phyloP scores from a whole-genome alignment of 2,888 invertebrate species.

The Drosophila vallismaia region DNA sequence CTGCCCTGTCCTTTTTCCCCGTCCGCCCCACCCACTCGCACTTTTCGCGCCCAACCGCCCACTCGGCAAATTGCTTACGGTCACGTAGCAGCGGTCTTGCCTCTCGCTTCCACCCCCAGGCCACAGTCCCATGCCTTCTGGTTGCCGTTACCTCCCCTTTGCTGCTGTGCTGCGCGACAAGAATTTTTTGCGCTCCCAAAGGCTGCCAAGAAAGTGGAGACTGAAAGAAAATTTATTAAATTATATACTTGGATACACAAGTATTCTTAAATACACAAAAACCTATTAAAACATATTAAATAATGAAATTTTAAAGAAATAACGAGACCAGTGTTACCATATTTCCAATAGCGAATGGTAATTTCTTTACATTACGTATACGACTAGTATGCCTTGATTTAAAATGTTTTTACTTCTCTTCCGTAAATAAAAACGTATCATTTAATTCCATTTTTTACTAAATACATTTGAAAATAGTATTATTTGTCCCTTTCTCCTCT shows the following conservation, averaged over 20 bases:
- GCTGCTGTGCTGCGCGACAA: slow-evolving; percentile 52
- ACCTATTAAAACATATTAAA: background rate
- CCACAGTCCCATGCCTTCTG: background rate
- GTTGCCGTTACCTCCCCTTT: slow-evolving; percentile 11
- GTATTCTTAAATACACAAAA: background rate
- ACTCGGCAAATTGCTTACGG: slow-evolving; percentile 62
- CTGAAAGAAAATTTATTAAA: slow-evolving; percentile 10
- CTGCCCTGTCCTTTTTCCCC: slow-evolving; percentile 4
- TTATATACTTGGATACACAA: background rate
- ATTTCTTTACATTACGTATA: background rate
- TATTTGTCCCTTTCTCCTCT: background rate
- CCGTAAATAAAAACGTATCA: too few relatives aligned
- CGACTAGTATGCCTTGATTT: background rate
- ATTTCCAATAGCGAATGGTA: background rate
- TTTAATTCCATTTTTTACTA: too few relatives aligned
- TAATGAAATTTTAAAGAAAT: background rate
- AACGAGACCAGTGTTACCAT: background rate
- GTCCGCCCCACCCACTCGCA: slow-evolving; percentile 1
- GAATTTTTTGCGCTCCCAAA: slow-evolving; percentile 53
- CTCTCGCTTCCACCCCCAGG: slow-evolving; percentile 1
- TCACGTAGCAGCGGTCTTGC: slow-evolving; percentile 54
- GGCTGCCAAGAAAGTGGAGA: slow-evolving; percentile 26
- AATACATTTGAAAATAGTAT: background rate
- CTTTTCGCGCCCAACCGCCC: slow-evolving; percentile 23
- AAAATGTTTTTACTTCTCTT: too few relatives aligned